Evolutionary conservation across 2,888 invertebrate species (phyloP).

Genomic region (Archips xylosteana): DNA sequence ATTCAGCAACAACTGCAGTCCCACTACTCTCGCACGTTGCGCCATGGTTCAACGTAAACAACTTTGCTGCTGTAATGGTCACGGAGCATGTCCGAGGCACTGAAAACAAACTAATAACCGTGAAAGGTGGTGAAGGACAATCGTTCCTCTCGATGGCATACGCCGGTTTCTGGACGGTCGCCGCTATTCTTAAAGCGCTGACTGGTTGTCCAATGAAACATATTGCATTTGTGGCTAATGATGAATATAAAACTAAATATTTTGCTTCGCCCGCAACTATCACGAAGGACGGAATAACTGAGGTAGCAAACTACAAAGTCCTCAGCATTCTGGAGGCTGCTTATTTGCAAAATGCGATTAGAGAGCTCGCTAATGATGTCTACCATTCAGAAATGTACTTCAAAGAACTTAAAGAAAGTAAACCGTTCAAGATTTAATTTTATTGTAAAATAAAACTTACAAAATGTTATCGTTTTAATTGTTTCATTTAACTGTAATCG

Average conservation of each 20-base stretch:
- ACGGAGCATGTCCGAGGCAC: constrained; percentile 31
- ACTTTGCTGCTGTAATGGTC: constrained; percentile 18
- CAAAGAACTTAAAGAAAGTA: constrained; percentile 5
- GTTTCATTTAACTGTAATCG: constrained; percentile 16
- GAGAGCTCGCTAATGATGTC: constrained; percentile 25
- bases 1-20: constrained; percentile 29
- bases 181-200: constrained; percentile 24
- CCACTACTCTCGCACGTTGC: constrained; percentile 32
- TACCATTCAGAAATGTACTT: constrained; percentile 19
- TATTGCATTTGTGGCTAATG: constrained; percentile 30
- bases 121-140: constrained; percentile 11
- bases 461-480: not conserved
- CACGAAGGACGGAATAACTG: constrained; percentile 15
- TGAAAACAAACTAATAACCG: not conserved
- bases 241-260: constrained; percentile 24
- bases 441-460: constrained; percentile 1
- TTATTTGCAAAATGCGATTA: constrained; percentile 15
- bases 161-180: constrained; percentile 20
- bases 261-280: constrained; percentile 27
- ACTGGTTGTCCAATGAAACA: constrained; percentile 15
- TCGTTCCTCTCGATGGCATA: constrained; percentile 14
- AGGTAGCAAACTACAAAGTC: constrained; percentile 16
- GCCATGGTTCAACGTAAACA: constrained; percentile 33
- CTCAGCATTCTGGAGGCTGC: constrained; percentile 22
- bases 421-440: constrained; percentile 4